Percentiles rank a stretch among this genome's conserved stretches.
Conservation (phyloP, 2,113 vertebrate species). For the Ascaphus truei region DNA sequence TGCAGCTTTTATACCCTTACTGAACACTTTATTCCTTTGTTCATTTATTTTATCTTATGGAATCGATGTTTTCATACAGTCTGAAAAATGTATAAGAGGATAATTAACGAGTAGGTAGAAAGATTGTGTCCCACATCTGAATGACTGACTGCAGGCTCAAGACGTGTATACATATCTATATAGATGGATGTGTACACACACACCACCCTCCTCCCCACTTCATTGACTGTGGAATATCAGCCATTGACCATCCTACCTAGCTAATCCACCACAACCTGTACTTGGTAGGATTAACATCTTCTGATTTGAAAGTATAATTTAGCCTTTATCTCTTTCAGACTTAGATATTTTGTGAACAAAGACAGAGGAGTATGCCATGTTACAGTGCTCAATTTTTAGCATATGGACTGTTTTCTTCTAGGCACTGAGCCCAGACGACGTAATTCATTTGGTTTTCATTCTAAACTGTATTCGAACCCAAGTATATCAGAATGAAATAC, state of each 20-base stretch:
- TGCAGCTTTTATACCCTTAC: conserved; percentile 35
- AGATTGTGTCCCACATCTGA: too few relatives aligned
- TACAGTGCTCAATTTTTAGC: conserved; percentile 66
- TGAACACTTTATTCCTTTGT: too few relatives aligned
- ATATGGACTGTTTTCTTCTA: conserved; percentile 72
- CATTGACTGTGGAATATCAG: too few relatives aligned
- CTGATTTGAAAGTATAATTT: conserved; percentile 75
- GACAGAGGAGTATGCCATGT: conserved; percentile 61
- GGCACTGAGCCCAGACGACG: conserved; percentile 69
- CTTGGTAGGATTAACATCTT: conserved; percentile 60
- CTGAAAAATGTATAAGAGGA: too few relatives aligned
- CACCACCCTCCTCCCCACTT: too few relatives aligned
- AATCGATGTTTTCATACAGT: too few relatives aligned
- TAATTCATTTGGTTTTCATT: conserved; percentile 71
- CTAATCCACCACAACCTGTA: conserved; percentile 64
- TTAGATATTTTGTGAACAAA: conserved; percentile 74
- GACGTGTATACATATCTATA: too few relatives aligned
- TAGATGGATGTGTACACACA: too few relatives aligned
- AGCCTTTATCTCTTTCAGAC: conserved; percentile 61
- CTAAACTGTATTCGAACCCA: conserved; percentile 60
- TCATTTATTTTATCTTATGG: too few relatives aligned
- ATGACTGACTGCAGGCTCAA: too few relatives aligned
- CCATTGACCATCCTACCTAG: conserved; percentile 61
- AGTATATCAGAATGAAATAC: conserved; percentile 52
- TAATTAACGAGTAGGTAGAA: too few relatives aligned